These are phyloP conservation scores for Diaphora mendica DNA, from an alignment of 2,888 invertebrate species.

Conservation along the genomic window DNA sequence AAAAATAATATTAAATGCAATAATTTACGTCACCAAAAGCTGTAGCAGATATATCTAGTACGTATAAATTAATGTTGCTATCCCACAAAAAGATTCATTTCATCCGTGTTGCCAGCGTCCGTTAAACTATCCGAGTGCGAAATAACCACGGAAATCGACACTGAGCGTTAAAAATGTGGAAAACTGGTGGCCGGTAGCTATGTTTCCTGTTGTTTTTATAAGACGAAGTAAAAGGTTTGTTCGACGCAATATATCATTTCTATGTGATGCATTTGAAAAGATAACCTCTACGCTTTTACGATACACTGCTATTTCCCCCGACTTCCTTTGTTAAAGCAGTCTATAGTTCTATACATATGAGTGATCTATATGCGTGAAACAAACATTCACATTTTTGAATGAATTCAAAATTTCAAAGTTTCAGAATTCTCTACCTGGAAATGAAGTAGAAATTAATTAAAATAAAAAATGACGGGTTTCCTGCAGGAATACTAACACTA, in stretches of 20 bases:
- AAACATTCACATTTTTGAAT: neutral
- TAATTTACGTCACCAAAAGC: conserved; percentile 9
- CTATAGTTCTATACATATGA: neutral
- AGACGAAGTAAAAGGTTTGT: neutral
- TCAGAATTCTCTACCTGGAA: no score
- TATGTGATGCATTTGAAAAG: neutral
- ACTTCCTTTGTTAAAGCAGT: neutral
- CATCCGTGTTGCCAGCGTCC: conserved; percentile 22
- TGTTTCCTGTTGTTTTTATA: conserved; percentile 42
- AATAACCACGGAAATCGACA: conserved; percentile 46
- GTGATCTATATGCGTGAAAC: neutral
- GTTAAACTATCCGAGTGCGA: conserved; percentile 35
- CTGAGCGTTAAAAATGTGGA: conserved; percentile 42
- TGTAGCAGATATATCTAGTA: conserved; percentile 10
- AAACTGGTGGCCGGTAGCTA: conserved; percentile 13
- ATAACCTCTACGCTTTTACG: neutral
- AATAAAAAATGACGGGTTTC: no score
- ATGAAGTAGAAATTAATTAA: no score
- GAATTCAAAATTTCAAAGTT: no score
- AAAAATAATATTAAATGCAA: neutral
- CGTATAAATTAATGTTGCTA: conserved; percentile 12
- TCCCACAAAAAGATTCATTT: conserved; percentile 28
- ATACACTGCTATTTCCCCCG: neutral
- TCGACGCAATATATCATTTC: conserved; percentile 6
- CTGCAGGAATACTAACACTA: no score